These are phyloP conservation scores for Dicrurus megarhynchus DNA, from an alignment of 2,113 vertebrate species.

Conservation along the genomic window DNA sequence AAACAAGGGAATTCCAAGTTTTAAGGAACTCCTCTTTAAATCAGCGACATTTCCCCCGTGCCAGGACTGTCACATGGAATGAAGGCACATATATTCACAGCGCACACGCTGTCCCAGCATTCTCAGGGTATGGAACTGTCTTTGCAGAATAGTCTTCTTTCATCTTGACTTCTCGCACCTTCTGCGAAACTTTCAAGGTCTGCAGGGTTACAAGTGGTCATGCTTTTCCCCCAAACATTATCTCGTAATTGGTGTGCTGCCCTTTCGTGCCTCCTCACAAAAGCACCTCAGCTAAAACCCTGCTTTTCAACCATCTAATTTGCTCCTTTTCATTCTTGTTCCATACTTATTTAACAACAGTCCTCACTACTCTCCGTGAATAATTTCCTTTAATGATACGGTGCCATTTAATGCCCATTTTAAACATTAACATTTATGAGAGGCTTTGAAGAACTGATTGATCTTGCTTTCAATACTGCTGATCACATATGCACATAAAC, in stretches of 20 bases:
- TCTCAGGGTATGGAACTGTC: not conserved
- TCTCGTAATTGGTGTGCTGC: not conserved
- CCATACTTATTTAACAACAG: constrained; percentile 1
- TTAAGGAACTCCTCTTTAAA: not conserved
- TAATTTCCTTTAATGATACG: constrained; percentile 18
- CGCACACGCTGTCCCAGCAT: not conserved
- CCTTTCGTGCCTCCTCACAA: not conserved
- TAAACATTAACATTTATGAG: constrained; percentile 31
- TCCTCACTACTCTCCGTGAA: not conserved
- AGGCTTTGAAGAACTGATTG: constrained; percentile 27
- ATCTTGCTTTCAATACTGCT: constrained; percentile 21
- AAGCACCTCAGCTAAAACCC: not conserved
- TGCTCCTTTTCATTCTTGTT: not conserved
- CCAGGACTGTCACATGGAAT: not conserved
- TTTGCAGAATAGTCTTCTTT: not conserved
- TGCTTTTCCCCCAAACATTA: not conserved
- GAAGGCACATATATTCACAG: not conserved
- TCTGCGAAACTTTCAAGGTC: not conserved
- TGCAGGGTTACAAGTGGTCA: not conserved
- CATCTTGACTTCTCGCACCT: not conserved
- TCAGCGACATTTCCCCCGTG: not conserved
- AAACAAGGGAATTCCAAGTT: not conserved
- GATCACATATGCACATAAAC: not conserved
- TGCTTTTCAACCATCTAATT: not conserved
- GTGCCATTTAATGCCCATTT: constrained; percentile 39